Percentiles rank a stretch among this genome's conserved stretches.
phyloP scores from a whole-genome alignment of 1,140 invertebrate genomes.

The Diabrotica virgifera region DNA sequence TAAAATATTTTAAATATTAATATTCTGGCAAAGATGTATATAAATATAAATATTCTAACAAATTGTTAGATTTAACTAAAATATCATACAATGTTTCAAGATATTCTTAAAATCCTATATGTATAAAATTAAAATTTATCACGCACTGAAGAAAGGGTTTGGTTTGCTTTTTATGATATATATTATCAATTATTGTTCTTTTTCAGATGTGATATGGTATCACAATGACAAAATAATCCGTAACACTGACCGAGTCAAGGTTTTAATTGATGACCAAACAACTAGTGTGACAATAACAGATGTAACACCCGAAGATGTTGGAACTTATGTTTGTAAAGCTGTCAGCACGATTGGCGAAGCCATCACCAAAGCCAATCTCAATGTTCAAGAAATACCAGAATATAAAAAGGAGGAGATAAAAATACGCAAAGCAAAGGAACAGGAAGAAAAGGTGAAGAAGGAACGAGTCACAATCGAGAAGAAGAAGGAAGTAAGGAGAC shows the following conservation, averaged over 20 bases:
- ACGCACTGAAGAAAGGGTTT: too few relatives aligned
- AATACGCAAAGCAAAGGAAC: slow-evolving; percentile 54
- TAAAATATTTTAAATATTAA: too few relatives aligned
- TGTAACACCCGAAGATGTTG: slow-evolving; percentile 68
- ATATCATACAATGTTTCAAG: too few relatives aligned
- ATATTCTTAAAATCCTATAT: too few relatives aligned
- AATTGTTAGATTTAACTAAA: too few relatives aligned
- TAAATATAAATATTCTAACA: too few relatives aligned
- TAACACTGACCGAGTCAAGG: slow-evolving; percentile 66
- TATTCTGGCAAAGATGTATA: too few relatives aligned
- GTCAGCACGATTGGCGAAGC: slow-evolving; percentile 77
- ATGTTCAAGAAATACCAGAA: slow-evolving; percentile 55
- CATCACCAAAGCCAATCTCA: slow-evolving; percentile 75
- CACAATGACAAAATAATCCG: slow-evolving; percentile 78
- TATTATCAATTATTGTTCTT: too few relatives aligned
- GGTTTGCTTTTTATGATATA: too few relatives aligned
- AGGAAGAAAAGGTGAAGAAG: slow-evolving; percentile 55
- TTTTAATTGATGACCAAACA: slow-evolving; percentile 71
- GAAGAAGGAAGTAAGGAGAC: slow-evolving; percentile 46
- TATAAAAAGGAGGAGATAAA: slow-evolving; percentile 43
- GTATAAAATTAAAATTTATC: too few relatives aligned
- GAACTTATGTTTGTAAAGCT: slow-evolving; percentile 83
- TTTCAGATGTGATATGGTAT: slow-evolving; percentile 85
- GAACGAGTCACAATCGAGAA: slow-evolving; percentile 56
- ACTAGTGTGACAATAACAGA: slow-evolving; percentile 69